Conservation (phyloP, 1,140 invertebrate species). For the Manduca sexta region DNA sequence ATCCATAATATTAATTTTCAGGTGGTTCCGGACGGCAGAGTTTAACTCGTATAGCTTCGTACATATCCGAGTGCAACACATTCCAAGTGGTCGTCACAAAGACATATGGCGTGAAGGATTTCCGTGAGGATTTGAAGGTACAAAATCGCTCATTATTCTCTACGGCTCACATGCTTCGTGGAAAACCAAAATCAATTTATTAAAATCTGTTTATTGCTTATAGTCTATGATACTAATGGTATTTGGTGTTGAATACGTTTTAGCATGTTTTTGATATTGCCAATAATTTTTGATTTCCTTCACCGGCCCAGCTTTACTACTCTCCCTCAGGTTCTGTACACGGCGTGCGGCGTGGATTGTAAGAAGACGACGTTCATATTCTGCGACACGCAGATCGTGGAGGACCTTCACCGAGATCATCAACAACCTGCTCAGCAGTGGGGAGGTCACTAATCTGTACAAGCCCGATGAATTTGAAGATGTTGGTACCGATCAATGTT, state of each 20-base stretch:
- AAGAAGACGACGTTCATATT: slow-evolving; percentile 87
- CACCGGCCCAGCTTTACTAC: no score
- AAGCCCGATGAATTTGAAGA: slow-evolving; percentile 90
- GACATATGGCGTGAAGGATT: slow-evolving; percentile 83
- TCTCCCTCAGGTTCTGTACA: slow-evolving; percentile 75
- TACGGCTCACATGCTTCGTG: no score
- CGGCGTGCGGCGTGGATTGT: slow-evolving; percentile 80
- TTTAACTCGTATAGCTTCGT: slow-evolving; percentile 82
- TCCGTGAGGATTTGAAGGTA: slow-evolving; percentile 87
- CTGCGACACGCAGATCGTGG: slow-evolving; percentile 86
- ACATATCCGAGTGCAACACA: slow-evolving; percentile 83
- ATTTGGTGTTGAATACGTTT: no score
- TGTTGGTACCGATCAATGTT: slow-evolving; percentile 64
- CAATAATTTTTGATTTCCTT: no score
- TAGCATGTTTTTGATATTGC: no score
- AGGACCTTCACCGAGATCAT: slow-evolving; percentile 90
- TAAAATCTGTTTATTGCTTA: no score
- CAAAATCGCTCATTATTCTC: no score
- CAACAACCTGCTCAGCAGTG: slow-evolving; percentile 89
- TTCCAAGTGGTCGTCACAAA: slow-evolving; percentile 87
- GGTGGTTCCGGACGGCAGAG: slow-evolving; percentile 91
- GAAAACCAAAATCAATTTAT: no score
- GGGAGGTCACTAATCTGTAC: slow-evolving; percentile 88
- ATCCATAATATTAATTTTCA: slow-evolving; percentile 18
- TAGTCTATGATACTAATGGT: no score